A percentile compares a stretch with the other conserved stretches of the same genome.
phyloP scores from a whole-genome alignment of 2,797 vertebrate genomes.

The Sebastes cheni region DNA sequence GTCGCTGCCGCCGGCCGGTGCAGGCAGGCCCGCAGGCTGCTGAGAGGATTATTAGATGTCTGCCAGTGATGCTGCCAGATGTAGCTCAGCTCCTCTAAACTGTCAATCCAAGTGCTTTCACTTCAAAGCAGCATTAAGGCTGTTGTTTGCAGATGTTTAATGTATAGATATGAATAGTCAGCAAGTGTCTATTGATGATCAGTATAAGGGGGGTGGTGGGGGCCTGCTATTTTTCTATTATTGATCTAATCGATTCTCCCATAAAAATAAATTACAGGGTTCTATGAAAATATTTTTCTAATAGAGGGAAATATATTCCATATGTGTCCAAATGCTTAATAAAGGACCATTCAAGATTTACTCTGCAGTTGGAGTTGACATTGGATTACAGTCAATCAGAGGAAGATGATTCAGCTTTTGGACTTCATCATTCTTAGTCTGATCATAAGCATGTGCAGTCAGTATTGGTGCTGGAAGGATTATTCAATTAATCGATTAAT shows the following conservation, averaged over 20 bases:
- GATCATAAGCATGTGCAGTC: not conserved
- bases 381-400: not conserved
- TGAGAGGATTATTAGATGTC: conserved; percentile 61
- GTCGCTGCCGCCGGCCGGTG: conserved; percentile 64
- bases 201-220: not conserved
- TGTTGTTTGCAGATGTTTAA: not conserved
- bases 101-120: conserved; percentile 31
- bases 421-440: not conserved
- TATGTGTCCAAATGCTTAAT: not conserved
- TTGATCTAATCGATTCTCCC: not conserved
- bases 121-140: conserved; percentile 6
- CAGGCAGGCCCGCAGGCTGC: conserved; percentile 39
- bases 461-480: not conserved
- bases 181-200: conserved; percentile 29
- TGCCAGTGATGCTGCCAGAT: conserved; percentile 59
- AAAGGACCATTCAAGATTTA: not conserved
- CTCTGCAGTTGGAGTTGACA: not conserved
- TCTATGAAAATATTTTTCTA: not conserved
- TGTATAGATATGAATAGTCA: not conserved
- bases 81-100: conserved; percentile 24
- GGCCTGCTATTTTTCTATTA: not conserved
- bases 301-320: not conserved
- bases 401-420: not conserved
- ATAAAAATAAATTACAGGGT: not conserved
- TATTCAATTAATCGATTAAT: not conserved